Evolutionary conservation across 1,140 invertebrate species (phyloP).

Genomic region (Apis dorsata): DNA sequence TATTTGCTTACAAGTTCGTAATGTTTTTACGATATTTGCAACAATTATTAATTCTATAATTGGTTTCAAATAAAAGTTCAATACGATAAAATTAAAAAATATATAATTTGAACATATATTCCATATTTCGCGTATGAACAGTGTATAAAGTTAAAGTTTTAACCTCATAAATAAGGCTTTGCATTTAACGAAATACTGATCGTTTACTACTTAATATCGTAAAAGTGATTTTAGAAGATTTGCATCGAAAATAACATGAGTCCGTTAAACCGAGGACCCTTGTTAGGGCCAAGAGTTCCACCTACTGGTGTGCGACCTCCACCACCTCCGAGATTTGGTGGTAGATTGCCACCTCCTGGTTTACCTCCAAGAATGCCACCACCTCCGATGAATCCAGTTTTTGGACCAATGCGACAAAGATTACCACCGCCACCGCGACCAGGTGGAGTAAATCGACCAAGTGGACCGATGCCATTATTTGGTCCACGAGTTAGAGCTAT

Average conservation of each 20-base stretch:
- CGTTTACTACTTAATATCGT: too few species aligned
- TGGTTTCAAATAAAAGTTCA: conserved; percentile 3
- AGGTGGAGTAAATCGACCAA: conserved; percentile 56
- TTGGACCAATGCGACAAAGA: conserved; percentile 65
- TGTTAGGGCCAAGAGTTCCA: conserved; percentile 66
- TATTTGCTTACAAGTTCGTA: conserved; percentile 1
- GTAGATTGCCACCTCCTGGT: conserved; percentile 65
- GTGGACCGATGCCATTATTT: conserved; percentile 63
- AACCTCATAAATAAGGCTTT: conserved; percentile 22
- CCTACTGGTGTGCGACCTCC: conserved; percentile 63
- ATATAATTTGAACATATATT: too few species aligned
- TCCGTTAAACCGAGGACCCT: conserved; percentile 69
- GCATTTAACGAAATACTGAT: neutral
- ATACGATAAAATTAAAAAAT: neutral
- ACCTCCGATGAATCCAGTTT: conserved; percentile 63
- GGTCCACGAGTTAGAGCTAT: conserved; percentile 64
- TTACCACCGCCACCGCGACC: conserved; percentile 62
- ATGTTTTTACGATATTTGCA: conserved; percentile 9
- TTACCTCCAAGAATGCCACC: conserved; percentile 64
- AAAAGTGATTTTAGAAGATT: conserved; percentile 2
- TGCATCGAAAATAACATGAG: conserved; percentile 55
- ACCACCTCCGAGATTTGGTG: conserved; percentile 69
- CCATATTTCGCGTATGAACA: conserved; percentile 15
- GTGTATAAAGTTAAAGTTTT: conserved; percentile 19
- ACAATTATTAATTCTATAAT: neutral